phyloP scores from a whole-genome alignment of 2,888 invertebrate genomes.

The Atherix ibis region DNA sequence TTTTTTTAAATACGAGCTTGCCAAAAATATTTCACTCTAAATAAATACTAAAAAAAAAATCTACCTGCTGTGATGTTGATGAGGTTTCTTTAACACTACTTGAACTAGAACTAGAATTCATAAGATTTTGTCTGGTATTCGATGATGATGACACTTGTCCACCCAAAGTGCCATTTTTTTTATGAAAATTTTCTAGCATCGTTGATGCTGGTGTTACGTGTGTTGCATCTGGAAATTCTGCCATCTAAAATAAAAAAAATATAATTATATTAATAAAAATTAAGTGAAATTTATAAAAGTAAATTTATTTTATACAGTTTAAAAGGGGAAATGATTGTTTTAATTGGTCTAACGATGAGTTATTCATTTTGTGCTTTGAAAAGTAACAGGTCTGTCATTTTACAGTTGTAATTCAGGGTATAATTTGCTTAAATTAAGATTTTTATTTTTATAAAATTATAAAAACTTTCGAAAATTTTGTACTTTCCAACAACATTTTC shows the following conservation, averaged over 20 bases:
- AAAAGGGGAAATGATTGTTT: too few species aligned
- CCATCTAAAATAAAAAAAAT: slow-evolving; percentile 23
- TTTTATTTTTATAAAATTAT: too few species aligned
- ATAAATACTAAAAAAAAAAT: too few species aligned
- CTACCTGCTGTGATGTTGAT: slow-evolving; percentile 31
- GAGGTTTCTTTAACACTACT: slow-evolving; percentile 33
- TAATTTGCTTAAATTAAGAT: too few species aligned
- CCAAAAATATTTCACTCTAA: too few species aligned
- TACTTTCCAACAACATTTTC: too few species aligned
- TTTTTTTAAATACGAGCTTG: too few species aligned
- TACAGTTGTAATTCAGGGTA: too few species aligned
- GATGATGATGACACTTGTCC: slow-evolving; percentile 22
- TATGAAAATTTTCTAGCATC: slow-evolving; percentile 58
- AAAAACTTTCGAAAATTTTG: too few species aligned
- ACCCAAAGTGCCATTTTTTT: slow-evolving; percentile 37
- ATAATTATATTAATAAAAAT: not conserved
- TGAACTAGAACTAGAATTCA: slow-evolving; percentile 27
- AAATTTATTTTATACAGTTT: not conserved
- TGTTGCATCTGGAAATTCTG: slow-evolving; percentile 33
- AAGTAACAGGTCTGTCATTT: too few species aligned
- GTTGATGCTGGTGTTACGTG: slow-evolving; percentile 39
- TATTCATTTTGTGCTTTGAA: too few species aligned
- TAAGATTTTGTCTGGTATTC: slow-evolving; percentile 32
- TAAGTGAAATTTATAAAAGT: not conserved
- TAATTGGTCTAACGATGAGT: too few species aligned